These are phyloP conservation scores for Leucoptera coffeella DNA, from an alignment of 2,888 invertebrate species.

Conservation along the genomic window DNA sequence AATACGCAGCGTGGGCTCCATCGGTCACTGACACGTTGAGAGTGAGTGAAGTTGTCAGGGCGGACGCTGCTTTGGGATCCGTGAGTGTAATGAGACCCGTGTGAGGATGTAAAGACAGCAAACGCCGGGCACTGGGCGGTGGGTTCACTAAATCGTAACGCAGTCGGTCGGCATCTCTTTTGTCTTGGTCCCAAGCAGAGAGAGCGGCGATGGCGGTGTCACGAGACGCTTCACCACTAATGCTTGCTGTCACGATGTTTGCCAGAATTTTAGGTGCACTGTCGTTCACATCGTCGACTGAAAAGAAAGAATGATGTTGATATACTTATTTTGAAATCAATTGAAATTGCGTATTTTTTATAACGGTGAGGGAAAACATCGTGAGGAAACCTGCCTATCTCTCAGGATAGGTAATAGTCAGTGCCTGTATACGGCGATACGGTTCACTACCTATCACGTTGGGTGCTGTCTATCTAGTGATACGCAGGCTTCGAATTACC, in stretches of 20 bases:
- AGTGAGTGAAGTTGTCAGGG: constrained; percentile 19
- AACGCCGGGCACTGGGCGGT: too few relatives aligned
- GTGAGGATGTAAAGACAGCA: too few relatives aligned
- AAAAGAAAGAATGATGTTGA: too few relatives aligned
- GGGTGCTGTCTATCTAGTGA: too few relatives aligned
- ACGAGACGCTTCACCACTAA: constrained; percentile 76
- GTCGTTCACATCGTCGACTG: constrained; percentile 87
- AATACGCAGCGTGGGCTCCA: constrained; percentile 88
- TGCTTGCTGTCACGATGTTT: constrained; percentile 66
- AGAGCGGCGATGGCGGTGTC: constrained; percentile 86
- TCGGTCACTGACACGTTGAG: constrained; percentile 94
- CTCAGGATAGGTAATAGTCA: too few relatives aligned
- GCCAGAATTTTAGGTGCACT: constrained; percentile 83
- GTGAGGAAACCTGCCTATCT: too few relatives aligned
- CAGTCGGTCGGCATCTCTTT: constrained; percentile 66
- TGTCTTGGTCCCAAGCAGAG: constrained; percentile 84
- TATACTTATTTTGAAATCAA: too few relatives aligned
- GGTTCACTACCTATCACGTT: too few relatives aligned
- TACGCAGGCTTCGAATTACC: too few relatives aligned
- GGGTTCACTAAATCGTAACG: constrained; percentile 64
- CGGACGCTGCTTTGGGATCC: constrained; percentile 65
- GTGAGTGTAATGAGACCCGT: constrained; percentile 61
- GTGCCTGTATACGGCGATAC: too few relatives aligned
- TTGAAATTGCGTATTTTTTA: too few relatives aligned
- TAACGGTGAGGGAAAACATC: too few relatives aligned